Conservation (phyloP, 2,113 vertebrate species). For the Rhinolophus ferrumequinum region DNA sequence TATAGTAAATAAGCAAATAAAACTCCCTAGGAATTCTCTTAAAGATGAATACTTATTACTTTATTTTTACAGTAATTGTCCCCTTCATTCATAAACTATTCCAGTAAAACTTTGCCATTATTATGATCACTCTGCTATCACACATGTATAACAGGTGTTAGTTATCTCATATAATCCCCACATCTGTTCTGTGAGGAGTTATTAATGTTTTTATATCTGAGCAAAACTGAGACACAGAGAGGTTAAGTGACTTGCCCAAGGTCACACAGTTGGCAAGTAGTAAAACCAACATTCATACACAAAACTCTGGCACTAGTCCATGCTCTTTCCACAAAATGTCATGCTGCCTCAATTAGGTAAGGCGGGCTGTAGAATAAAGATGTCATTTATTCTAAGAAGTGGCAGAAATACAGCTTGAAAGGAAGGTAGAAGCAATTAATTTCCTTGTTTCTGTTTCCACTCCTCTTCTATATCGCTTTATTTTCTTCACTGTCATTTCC, state of each 20-base stretch:
- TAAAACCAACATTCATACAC: background rate
- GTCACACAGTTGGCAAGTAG: background rate
- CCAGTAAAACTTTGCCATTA: background rate
- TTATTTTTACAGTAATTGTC: background rate
- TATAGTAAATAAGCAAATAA: background rate
- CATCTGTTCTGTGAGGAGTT: background rate
- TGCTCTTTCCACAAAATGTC: background rate
- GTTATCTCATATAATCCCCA: background rate
- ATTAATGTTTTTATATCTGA: conserved; percentile 4
- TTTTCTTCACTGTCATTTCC: background rate
- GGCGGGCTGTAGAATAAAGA: background rate
- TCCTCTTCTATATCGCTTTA: background rate
- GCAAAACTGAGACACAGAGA: background rate
- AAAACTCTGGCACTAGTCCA: background rate
- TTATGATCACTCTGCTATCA: background rate
- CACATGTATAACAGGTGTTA: background rate
- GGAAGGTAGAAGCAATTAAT: background rate
- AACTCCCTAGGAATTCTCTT: background rate
- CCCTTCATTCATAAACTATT: background rate
- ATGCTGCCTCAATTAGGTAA: background rate
- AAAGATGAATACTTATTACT: background rate
- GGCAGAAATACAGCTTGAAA: background rate
- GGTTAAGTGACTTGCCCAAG: background rate
- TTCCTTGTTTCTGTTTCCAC: background rate
- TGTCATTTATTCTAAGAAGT: background rate